Evolutionary conservation across 2,888 invertebrate genomes (phyloP).

Genomic region (Caenorhabditis panamensis): DNA sequence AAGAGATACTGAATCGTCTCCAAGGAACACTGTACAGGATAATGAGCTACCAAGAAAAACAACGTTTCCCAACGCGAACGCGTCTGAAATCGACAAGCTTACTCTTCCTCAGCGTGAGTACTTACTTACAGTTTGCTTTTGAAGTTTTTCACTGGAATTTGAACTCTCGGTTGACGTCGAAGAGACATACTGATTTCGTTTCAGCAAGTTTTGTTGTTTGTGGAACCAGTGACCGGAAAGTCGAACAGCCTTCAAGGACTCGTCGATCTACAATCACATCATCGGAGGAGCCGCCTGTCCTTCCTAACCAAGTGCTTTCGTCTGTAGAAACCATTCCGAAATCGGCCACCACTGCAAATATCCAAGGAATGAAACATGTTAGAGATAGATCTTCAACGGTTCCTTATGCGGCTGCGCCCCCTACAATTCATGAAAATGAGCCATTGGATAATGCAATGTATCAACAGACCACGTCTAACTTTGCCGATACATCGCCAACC

Average conservation of each 20-base stretch:
- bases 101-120: slow-evolving; percentile 76
- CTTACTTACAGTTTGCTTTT: slow-evolving; percentile 12
- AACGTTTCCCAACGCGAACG: slow-evolving; percentile 32
- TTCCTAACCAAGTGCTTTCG: slow-evolving; percentile 63
- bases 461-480: slow-evolving; percentile 48
- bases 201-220: slow-evolving; percentile 65
- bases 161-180: not conserved
- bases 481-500: slow-evolving; percentile 12
- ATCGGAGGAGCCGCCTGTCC: slow-evolving; percentile 51
- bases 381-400: slow-evolving; percentile 49
- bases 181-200: slow-evolving; percentile 5
- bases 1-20: not conserved
- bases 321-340: slow-evolving; percentile 64
- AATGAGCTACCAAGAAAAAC: slow-evolving; percentile 14
- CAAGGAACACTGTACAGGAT: no score
- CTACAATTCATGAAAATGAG: slow-evolving; percentile 55
- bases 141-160: not conserved
- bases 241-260: slow-evolving; percentile 43
- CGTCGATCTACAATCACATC: slow-evolving; percentile 62
- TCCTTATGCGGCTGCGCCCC: slow-evolving; percentile 16
- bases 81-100: slow-evolving; percentile 72
- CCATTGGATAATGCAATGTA: slow-evolving; percentile 69
- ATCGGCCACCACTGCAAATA: slow-evolving; percentile 68
- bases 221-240: slow-evolving; percentile 53
- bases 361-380: slow-evolving; percentile 33